phyloP scores from a whole-genome alignment of 2,113 vertebrate species.

The Periophthalmodon schlosseri region DNA sequence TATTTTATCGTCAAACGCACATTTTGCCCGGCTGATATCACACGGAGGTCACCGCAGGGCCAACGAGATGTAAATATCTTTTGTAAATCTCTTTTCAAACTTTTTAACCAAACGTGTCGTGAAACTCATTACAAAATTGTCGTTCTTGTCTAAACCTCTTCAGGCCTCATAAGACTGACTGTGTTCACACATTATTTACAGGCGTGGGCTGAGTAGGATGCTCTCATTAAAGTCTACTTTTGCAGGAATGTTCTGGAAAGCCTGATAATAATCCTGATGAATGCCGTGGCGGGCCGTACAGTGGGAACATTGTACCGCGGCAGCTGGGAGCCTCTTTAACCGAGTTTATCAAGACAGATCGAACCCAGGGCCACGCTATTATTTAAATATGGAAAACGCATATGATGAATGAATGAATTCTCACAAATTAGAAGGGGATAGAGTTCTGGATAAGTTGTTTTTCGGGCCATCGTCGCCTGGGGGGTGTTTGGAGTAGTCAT shows the following conservation, averaged over 20 bases:
- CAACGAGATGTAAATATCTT: not conserved
- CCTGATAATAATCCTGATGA: conserved; percentile 6
- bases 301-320: conserved; percentile 7
- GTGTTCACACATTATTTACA: not conserved
- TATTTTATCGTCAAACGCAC: not conserved
- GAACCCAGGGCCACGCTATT: conserved; percentile 4
- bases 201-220: not conserved
- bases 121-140: not conserved
- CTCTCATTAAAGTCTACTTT: not conserved
- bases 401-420: conserved; percentile 30
- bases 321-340: conserved; percentile 9
- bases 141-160: not conserved
- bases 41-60: not conserved
- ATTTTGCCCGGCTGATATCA: not conserved
- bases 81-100: not conserved
- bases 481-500: conserved; percentile 25
- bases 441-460: conserved; percentile 23
- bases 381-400: conserved; percentile 22
- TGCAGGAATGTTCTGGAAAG: conserved; percentile 7
- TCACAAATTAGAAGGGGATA: conserved; percentile 39
- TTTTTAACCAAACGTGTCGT: not conserved
- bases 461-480: conserved; percentile 20
- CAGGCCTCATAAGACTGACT: not conserved
- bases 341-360: conserved; percentile 12
- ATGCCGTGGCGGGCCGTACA: not conserved